phyloP scores from a whole-genome alignment of 2,113 vertebrate genomes.

The Phoenicopterus ruber region DNA sequence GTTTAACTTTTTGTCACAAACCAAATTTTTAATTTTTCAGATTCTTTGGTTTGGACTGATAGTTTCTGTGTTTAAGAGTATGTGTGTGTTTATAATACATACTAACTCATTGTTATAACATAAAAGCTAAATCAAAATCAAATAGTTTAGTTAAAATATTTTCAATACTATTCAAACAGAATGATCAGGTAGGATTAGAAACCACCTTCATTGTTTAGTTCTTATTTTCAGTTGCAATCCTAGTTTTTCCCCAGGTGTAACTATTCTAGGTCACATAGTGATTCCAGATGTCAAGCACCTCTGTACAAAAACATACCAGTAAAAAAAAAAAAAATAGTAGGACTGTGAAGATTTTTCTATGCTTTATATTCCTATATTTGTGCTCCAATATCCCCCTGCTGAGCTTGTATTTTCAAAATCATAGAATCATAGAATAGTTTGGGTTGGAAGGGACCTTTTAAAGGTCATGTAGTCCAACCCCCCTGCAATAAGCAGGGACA shows the following conservation, averaged over 20 bases:
- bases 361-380: not conserved
- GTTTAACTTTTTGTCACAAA: not conserved
- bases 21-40: not conserved
- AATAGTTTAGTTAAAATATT: not conserved
- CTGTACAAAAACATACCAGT: not conserved
- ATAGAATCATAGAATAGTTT: no score
- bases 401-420: not conserved
- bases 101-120: not conserved
- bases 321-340: not conserved
- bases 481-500: no score
- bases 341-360: not conserved
- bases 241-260: not conserved
- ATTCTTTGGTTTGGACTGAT: not conserved
- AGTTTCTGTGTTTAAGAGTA: not conserved
- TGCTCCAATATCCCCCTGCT: not conserved
- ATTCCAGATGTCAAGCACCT: not conserved
- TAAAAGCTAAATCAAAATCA: not conserved
- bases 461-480: no score
- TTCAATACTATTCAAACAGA: not conserved
- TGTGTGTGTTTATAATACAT: not conserved
- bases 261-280: not conserved
- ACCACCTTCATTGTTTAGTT: not conserved
- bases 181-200: not conserved
- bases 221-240: not conserved
- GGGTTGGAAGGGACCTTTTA: no score